phyloP scores from a whole-genome alignment of 2,113 vertebrate genomes.

The Lethenteron camtschaticum region DNA sequence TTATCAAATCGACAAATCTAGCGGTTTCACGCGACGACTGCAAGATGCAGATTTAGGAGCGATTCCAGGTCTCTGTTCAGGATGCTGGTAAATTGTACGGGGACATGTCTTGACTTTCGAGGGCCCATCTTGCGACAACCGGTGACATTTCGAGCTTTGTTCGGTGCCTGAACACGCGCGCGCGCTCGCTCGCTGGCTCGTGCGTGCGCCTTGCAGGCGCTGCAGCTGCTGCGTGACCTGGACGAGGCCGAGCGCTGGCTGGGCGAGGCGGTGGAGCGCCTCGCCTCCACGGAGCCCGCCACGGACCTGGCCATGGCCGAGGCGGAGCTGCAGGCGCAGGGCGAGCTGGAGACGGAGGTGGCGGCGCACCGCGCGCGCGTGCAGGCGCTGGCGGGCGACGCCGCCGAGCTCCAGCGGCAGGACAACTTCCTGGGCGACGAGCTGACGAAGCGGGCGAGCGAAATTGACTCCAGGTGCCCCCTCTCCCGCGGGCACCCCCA shows the following conservation, averaged over 20 bases:
- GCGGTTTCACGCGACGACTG: no score
- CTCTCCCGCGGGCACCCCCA: neutral
- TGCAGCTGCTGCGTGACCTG: slow-evolving; percentile 32
- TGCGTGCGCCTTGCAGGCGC: slow-evolving; percentile 23
- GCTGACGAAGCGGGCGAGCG: slow-evolving; percentile 29
- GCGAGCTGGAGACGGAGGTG: slow-evolving; percentile 38
- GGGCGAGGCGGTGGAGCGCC: slow-evolving; percentile 28
- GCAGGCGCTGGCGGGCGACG: slow-evolving; percentile 28
- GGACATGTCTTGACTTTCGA: no score
- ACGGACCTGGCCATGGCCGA: slow-evolving; percentile 27
- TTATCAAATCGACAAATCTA: no score
- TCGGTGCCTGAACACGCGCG: no score
- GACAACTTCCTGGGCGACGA: slow-evolving; percentile 38
- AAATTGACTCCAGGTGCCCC: slow-evolving; percentile 33
- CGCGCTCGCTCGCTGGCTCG: no score
- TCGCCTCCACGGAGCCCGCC: slow-evolving; percentile 20
- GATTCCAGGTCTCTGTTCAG: no score
- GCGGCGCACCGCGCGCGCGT: slow-evolving; percentile 24
- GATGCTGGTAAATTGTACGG: no score
- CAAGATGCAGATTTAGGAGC: no score
- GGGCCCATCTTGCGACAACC: no score
- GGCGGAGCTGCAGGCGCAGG: slow-evolving; percentile 34
- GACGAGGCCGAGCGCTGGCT: slow-evolving; percentile 43
- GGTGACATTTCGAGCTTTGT: no score
- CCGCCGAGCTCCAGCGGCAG: slow-evolving; percentile 25